Conservation (phyloP, 2,113 vertebrate genomes). For the Piliocolobus tephrosceles region DNA sequence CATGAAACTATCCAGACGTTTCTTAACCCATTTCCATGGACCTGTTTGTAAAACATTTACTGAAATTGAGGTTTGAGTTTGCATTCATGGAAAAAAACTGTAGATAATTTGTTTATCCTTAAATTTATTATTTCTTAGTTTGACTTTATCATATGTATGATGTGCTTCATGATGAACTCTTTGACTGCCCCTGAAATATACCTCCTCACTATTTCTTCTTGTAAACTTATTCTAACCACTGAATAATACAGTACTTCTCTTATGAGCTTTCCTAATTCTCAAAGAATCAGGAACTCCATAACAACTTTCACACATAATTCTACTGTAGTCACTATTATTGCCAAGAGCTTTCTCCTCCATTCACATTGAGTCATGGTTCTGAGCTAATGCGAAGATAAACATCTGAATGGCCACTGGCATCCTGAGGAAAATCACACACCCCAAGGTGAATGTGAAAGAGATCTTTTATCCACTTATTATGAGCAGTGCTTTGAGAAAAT, state of each 20-base stretch:
- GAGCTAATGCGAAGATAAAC: neutral
- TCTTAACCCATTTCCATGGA: neutral
- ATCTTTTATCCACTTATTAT: fast-evolving
- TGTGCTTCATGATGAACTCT: neutral
- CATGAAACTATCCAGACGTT: neutral
- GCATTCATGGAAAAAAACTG: neutral
- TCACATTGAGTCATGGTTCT: neutral
- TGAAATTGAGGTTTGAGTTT: neutral
- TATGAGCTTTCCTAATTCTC: neutral
- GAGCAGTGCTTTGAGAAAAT: neutral
- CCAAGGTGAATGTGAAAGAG: neutral
- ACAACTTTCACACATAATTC: neutral
- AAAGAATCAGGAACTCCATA: neutral
- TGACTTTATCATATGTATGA: neutral
- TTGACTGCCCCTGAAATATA: neutral
- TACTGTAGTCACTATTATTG: neutral
- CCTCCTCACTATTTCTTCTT: neutral
- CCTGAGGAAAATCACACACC: neutral
- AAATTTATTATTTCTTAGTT: neutral
- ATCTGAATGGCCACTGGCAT: neutral
- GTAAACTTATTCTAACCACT: neutral
- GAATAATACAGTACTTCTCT: neutral
- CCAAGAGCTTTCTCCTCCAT: neutral
- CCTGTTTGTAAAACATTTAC: neutral
- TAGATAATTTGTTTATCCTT: neutral